A percentile compares a stretch with the other conserved stretches of the same genome.
Evolutionary conservation across 2,797 vertebrate genomes (phyloP).

Genomic region (Arrhamphus sclerolepis): DNA sequence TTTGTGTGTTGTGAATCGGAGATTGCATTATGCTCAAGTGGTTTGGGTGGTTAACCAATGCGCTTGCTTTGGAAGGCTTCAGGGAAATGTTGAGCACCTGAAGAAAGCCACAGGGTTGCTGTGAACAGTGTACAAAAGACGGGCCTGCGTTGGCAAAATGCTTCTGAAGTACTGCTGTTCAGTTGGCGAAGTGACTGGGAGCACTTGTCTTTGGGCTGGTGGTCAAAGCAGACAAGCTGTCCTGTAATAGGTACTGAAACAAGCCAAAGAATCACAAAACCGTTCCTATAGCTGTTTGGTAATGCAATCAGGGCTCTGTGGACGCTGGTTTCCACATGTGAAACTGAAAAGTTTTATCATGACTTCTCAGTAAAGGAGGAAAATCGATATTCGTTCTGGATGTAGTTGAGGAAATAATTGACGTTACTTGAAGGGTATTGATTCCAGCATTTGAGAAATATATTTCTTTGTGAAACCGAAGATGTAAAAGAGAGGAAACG

Average conservation of each 20-base stretch:
- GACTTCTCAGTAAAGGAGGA: slow-evolving; percentile 11
- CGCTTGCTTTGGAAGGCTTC: slow-evolving; percentile 69
- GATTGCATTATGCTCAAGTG: slow-evolving; percentile 76
- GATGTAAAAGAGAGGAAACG: slow-evolving; percentile 14
- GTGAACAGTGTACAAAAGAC: slow-evolving; percentile 55
- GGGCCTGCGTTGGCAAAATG: slow-evolving; percentile 25
- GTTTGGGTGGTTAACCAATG: slow-evolving; percentile 77
- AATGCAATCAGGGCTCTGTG: slow-evolving; percentile 26
- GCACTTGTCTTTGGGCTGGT: slow-evolving; percentile 57
- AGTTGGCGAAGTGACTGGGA: slow-evolving; percentile 47
- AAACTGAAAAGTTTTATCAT: slow-evolving; percentile 14
- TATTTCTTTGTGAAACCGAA: slow-evolving; percentile 1
- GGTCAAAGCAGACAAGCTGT: slow-evolving; percentile 28
- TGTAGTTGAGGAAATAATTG: slow-evolving; percentile 18
- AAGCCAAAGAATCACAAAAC: slow-evolving; percentile 36
- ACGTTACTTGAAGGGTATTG: background rate
- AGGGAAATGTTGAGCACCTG: slow-evolving; percentile 74
- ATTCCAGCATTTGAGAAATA: background rate
- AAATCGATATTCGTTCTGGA: slow-evolving; percentile 1
- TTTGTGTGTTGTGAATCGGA: slow-evolving; percentile 74
- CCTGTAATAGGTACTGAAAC: slow-evolving; percentile 42
- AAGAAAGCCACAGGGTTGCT: slow-evolving; percentile 69
- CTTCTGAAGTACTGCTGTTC: slow-evolving; percentile 56
- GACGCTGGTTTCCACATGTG: slow-evolving; percentile 16
- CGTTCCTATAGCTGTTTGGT: slow-evolving; percentile 21